Conservation (phyloP, 2,888 invertebrate species). For the Therioaphis trifolii region DNA sequence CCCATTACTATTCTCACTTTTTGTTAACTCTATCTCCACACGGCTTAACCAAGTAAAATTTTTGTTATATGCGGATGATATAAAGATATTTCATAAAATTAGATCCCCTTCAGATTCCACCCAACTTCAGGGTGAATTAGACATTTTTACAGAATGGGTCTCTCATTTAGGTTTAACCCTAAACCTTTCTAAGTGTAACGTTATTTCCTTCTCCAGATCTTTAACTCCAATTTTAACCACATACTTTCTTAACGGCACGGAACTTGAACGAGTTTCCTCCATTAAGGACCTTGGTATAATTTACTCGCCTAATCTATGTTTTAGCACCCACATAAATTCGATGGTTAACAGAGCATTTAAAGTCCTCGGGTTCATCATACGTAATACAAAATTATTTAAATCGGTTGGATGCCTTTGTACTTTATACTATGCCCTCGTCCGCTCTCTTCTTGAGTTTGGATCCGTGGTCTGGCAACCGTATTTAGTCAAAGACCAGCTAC, state of each 20-base stretch:
- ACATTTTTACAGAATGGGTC: not conserved
- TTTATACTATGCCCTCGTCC: not conserved
- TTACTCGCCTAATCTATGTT: not conserved
- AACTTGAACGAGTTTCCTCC: not conserved
- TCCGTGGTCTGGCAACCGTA: not conserved
- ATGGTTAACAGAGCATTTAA: not conserved
- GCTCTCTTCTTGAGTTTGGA: not conserved
- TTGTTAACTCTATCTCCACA: not conserved
- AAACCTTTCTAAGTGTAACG: not conserved
- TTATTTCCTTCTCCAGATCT: not conserved
- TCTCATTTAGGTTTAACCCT: not conserved
- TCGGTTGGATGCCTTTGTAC: not conserved
- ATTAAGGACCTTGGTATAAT: not conserved
- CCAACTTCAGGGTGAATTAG: not conserved
- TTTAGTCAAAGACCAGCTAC: not conserved
- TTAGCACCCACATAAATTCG: not conserved
- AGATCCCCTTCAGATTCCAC: not conserved
- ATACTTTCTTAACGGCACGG: not conserved
- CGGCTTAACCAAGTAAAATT: not conserved
- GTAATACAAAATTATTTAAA: constrained; percentile 19
- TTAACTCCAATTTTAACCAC: not conserved
- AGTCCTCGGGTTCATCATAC: not conserved
- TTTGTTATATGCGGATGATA: not conserved
- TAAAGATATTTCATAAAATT: not conserved
- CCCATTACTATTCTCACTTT: not conserved